Percentiles rank a stretch among this genome's conserved stretches.
Conservation (phyloP, 2,113 vertebrate species). For the Petrocephalus zakoni region DNA sequence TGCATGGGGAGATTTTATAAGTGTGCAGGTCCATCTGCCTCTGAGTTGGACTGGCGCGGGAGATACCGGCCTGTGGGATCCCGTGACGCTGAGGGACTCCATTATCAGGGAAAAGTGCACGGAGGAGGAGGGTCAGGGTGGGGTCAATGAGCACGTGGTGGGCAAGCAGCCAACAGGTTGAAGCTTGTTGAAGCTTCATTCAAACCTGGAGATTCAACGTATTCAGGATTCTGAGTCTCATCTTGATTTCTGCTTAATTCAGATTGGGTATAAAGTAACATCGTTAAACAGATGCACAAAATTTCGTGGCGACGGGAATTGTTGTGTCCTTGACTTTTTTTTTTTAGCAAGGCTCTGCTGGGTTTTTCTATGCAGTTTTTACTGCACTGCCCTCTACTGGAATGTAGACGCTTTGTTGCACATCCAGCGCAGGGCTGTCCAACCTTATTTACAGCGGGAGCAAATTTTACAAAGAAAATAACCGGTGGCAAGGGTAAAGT, state of each 20-base stretch:
- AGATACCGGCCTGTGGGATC: background rate
- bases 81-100: background rate
- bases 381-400: slow-evolving; percentile 11
- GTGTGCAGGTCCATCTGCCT: slow-evolving; percentile 15
- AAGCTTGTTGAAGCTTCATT: background rate
- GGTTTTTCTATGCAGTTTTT: background rate
- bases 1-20: background rate
- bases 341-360: background rate
- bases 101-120: background rate
- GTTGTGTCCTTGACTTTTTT: background rate
- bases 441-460: background rate
- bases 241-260: background rate
- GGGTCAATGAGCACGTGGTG: background rate
- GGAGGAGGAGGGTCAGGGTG: background rate
- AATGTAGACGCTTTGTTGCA: background rate
- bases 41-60: background rate
- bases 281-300: background rate
- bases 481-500: background rate
- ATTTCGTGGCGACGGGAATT: background rate
- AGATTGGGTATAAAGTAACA: background rate
- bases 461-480: background rate
- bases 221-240: background rate
- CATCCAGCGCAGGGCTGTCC: background rate
- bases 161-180: background rate
- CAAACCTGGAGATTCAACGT: background rate